Evolutionary conservation across 1,140 invertebrate genomes (phyloP), one percentile per base, ranked within the genome.

Genomic region (Mya arenaria): DNA sequence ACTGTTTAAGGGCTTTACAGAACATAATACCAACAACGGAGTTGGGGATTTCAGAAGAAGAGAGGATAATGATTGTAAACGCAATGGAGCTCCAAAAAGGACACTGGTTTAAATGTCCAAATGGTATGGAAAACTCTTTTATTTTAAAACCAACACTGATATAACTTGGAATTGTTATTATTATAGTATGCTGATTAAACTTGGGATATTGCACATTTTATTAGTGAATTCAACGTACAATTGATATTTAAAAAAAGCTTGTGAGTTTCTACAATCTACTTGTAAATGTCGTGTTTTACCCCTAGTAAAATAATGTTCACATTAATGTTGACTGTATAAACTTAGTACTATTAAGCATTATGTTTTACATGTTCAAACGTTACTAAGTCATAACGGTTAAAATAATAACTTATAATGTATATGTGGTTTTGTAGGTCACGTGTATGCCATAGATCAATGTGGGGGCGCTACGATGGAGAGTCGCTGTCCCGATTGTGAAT

Each of bases 21-120:
- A 73, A 82, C 30, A 25, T 28, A n/a, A 55, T 86, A 15, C 84
- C 85, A 5, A 86, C 90, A 4, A 86, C 93, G 19, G 90, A 68
- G 4, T 75, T 88, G 34, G 86, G 91, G n/a, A 90, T 95, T 2
- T 93, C 90, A 4, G 93, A 94, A 25, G 73, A 90, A 58, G 95
- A 96, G 90, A 92, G 92, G 66, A 85, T 91, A 48, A 86, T 94
- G 89, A 94, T 96, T 62, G 92, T 96, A 0, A 89, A 92, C 89
- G 95, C 95, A 0, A 94, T 96, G 85, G 93, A 92, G 1, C 87
- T 95, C 5, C 89, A 83, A 28, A 90, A 93, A 81, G 96, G 96
- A 0, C 95, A 95, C 90, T 97, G 96, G 96, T 96, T 92, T 86
- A 95, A 95, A 88, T 97, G 96, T 92, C 95, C 94, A 1, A 96